phyloP scores from a whole-genome alignment of 2,797 vertebrate genomes.

The Schizothorax lantsangensis region DNA sequence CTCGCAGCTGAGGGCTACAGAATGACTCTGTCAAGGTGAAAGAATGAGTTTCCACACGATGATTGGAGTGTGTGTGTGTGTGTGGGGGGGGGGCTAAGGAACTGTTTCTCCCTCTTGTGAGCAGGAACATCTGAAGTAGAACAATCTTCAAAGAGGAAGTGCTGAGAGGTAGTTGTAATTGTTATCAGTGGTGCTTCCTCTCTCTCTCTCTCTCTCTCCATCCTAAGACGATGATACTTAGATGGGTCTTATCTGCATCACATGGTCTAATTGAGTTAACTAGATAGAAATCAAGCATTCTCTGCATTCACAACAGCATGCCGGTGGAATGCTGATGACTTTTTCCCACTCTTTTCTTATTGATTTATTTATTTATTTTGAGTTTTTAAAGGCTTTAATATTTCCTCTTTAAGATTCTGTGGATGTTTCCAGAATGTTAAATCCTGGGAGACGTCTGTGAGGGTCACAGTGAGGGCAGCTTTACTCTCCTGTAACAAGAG shows the following conservation, averaged over 20 bases:
- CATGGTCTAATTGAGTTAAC: constrained; percentile 57
- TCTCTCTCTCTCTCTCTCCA: constrained; percentile 40
- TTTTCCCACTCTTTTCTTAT: constrained; percentile 7
- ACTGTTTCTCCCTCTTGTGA: constrained; percentile 11
- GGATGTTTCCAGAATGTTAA: constrained; percentile 48
- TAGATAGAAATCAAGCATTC: constrained; percentile 53
- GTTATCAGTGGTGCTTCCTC: constrained; percentile 44
- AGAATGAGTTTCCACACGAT: constrained; percentile 20
- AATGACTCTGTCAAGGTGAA: constrained; percentile 32
- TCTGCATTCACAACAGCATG: constrained; percentile 4
- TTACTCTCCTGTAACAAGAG: constrained; percentile 38
- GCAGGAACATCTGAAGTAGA: constrained; percentile 48
- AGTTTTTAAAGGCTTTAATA: constrained; percentile 26
- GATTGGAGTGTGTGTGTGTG: not conserved
- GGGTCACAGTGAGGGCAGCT: constrained; percentile 52
- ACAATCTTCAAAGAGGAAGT: constrained; percentile 54
- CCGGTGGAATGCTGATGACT: constrained; percentile 38
- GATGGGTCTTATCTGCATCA: constrained; percentile 57
- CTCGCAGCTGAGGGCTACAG: not conserved
- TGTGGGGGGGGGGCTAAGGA: not conserved
- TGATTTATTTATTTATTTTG: not conserved
- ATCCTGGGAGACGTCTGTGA: constrained; percentile 20
- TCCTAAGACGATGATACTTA: constrained; percentile 46
- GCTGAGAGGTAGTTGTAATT: constrained; percentile 44
- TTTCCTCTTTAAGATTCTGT: constrained; percentile 28